Conservation (phyloP, 2,797 vertebrate species). For the Tapirus indicus region DNA sequence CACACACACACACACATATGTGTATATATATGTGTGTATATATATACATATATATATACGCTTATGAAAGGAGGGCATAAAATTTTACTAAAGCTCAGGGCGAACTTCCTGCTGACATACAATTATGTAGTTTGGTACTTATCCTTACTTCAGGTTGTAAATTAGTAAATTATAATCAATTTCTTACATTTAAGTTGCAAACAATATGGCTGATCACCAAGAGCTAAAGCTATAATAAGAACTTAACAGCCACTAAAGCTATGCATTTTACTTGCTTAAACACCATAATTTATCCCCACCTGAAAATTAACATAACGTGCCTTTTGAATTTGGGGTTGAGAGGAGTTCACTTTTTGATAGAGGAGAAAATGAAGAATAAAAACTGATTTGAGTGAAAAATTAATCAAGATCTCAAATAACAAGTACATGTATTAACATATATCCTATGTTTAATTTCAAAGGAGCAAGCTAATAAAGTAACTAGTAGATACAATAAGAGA, state of each 20-base stretch:
- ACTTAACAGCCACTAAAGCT: not conserved
- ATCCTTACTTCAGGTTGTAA: not conserved
- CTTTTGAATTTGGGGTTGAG: not conserved
- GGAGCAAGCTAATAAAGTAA: not conserved
- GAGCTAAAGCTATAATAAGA: not conserved
- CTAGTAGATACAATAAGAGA: not conserved
- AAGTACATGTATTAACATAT: not conserved
- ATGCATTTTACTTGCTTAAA: not conserved
- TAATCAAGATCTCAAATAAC: not conserved
- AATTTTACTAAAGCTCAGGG: not conserved
- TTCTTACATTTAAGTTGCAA: not conserved
- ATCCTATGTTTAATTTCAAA: constrained; percentile 29
- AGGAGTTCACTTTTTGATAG: not conserved
- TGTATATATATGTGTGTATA: no score
- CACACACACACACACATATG: no score
- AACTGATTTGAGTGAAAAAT: not conserved
- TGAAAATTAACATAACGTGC: not conserved
- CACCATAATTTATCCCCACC: not conserved
- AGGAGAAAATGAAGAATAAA: not conserved
- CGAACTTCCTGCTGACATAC: not conserved
- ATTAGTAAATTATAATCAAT: not conserved
- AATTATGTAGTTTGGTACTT: not conserved
- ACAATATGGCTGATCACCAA: not conserved
- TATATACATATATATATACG: not conserved
- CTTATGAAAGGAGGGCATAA: not conserved